These are phyloP conservation scores for Drosophila kanekoi DNA, from an alignment of 2,888 invertebrate genomes.

Conservation along the genomic window DNA sequence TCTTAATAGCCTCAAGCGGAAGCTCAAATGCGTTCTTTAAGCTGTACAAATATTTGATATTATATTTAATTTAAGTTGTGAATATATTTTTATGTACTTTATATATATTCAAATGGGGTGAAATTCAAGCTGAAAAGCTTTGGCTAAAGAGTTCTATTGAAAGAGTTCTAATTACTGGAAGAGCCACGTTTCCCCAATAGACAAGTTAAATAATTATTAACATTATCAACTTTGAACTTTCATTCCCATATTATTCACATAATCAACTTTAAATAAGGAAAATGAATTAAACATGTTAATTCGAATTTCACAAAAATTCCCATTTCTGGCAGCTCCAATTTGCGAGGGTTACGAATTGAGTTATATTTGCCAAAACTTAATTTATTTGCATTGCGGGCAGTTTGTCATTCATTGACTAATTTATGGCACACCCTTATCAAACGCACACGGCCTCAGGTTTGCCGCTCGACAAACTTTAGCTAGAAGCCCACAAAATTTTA, in stretches of 20 bases:
- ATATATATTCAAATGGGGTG: too few species aligned
- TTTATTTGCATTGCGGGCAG: slow-evolving; percentile 23
- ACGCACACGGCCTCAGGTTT: background rate
- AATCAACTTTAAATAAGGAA: too few species aligned
- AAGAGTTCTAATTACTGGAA: too few species aligned
- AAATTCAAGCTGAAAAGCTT: too few species aligned
- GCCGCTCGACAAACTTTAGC: slow-evolving; percentile 16
- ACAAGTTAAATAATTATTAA: too few species aligned
- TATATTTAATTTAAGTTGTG: background rate
- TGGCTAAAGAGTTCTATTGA: too few species aligned
- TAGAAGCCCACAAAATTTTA: slow-evolving; percentile 28
- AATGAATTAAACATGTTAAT: too few species aligned
- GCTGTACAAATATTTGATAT: background rate
- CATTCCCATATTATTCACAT: too few species aligned
- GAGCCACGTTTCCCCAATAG: too few species aligned
- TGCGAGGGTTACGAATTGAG: slow-evolving; percentile 12
- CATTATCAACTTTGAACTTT: too few species aligned
- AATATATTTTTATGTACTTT: background rate
- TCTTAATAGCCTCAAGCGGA: slow-evolving; percentile 14
- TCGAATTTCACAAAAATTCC: background rate
- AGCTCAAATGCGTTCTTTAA: background rate
- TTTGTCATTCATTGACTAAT: slow-evolving; percentile 36
- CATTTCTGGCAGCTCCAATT: background rate
- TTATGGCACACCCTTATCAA: slow-evolving; percentile 26
- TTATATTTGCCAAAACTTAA: slow-evolving; percentile 5